These are phyloP conservation scores for Clistopyga incitator DNA, from an alignment of 2,888 invertebrate genomes.

Conservation along the genomic window DNA sequence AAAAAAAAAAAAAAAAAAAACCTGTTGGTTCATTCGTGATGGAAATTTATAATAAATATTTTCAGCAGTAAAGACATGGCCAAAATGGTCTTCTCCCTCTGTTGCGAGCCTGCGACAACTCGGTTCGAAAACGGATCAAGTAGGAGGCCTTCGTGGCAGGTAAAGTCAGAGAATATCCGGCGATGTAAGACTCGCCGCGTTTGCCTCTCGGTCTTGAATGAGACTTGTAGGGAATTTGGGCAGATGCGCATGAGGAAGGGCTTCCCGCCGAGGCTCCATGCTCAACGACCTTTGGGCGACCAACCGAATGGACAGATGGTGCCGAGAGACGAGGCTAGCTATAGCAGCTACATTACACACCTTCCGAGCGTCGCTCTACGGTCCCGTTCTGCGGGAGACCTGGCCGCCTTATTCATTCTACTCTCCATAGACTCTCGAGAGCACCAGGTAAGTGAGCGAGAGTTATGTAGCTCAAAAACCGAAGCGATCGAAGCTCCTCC, in stretches of 20 bases:
- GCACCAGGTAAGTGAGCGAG: conserved; percentile 17
- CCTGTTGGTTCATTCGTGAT: too few species aligned
- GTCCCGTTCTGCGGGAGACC: conserved; percentile 69
- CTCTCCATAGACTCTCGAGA: conserved; percentile 20
- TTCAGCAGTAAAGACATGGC: neutral
- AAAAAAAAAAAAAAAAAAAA: too few species aligned
- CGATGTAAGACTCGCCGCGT: conserved; percentile 44
- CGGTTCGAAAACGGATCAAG: conserved; percentile 71
- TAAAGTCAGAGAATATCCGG: conserved; percentile 74
- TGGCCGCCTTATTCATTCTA: conserved; percentile 51
- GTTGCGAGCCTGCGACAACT: conserved; percentile 58
- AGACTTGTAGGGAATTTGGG: conserved; percentile 77
- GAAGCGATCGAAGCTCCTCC: neutral
- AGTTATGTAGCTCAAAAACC: neutral
- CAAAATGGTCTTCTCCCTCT: conserved; percentile 23
- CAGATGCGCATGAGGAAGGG: conserved; percentile 74
- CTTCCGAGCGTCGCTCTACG: conserved; percentile 53
- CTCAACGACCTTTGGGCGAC: neutral
- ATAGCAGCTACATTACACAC: conserved; percentile 13
- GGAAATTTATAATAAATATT: too few species aligned
- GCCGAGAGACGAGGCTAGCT: conserved; percentile 38
- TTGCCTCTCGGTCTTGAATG: conserved; percentile 71
- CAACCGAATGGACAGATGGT: conserved; percentile 55
- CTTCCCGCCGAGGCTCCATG: conserved; percentile 39
- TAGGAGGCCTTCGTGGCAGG: conserved; percentile 70